Conservation (phyloP, 2,888 invertebrate species). For the Drosophila formosana region DNA sequence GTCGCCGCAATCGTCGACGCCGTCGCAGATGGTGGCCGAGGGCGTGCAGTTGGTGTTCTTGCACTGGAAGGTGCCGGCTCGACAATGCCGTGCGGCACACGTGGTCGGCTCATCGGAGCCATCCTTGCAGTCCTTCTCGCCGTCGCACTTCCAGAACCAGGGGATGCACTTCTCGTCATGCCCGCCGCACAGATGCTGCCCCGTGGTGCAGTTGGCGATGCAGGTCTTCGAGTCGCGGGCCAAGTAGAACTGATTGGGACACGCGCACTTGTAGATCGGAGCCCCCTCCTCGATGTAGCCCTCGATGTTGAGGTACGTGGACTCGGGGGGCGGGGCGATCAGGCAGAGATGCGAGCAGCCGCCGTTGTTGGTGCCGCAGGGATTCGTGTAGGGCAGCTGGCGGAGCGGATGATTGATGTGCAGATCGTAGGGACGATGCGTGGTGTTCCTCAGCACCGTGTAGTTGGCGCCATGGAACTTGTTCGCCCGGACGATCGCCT, state of each 20-base stretch:
- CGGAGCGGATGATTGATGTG: constrained; percentile 95
- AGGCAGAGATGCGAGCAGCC: constrained; percentile 98
- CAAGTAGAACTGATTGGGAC: constrained; percentile 97
- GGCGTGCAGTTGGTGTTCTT: constrained; percentile 96
- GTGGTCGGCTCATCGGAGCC: constrained; percentile 94
- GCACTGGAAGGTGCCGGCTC: constrained; percentile 97
- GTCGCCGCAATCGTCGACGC: constrained; percentile 96
- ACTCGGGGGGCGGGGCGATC: constrained; percentile 92
- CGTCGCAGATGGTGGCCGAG: constrained; percentile 96
- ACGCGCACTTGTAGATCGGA: constrained; percentile 93
- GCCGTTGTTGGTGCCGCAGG: constrained; percentile 96
- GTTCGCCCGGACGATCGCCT: constrained; percentile 95
- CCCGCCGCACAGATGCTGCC: constrained; percentile 87
- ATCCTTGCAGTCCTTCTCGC: constrained; percentile 96
- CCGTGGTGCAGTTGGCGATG: constrained; percentile 96
- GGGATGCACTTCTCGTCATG: constrained; percentile 90
- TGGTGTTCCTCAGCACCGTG: constrained; percentile 93
- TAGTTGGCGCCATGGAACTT: constrained; percentile 94
- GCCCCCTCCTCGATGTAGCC: constrained; percentile 93
- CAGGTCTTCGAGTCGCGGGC: constrained; percentile 94
- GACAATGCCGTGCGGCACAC: constrained; percentile 94
- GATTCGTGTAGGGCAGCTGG: constrained; percentile 94
- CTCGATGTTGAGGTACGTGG: constrained; percentile 91
- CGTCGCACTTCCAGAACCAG: constrained; percentile 94
- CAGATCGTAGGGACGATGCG: constrained; percentile 97